Percentiles rank a stretch among this genome's conserved stretches.
Evolutionary conservation across 2,888 invertebrate genomes (phyloP).

Genomic region (Deilephila porcellus): DNA sequence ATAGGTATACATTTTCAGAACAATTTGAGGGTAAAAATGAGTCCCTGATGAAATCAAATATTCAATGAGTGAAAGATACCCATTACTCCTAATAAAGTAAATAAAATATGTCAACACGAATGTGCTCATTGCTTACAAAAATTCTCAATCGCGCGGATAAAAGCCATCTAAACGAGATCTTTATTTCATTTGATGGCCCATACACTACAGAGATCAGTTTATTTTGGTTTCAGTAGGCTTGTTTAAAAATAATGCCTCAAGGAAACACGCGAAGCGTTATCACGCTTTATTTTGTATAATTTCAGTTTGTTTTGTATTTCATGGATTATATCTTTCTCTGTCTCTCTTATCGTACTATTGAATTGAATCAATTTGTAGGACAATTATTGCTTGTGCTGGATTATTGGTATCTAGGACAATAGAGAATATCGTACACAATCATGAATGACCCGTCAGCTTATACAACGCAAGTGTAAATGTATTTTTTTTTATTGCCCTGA

Average conservation of each 20-base stretch:
- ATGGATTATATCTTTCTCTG: neutral
- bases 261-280: slow-evolving; percentile 19
- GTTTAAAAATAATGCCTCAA: neutral
- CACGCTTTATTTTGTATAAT: neutral
- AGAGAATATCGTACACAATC: too few relatives aligned
- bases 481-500: too few relatives aligned
- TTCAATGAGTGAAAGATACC: too few relatives aligned
- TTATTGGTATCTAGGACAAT: too few relatives aligned
- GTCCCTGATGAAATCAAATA: too few relatives aligned
- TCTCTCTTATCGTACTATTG: neutral
- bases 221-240: neutral
- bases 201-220: neutral
- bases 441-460: too few relatives aligned
- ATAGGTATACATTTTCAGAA: too few relatives aligned
- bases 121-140: neutral
- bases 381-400: too few relatives aligned
- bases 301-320: neutral
- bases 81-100: neutral
- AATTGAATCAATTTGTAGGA: too few relatives aligned
- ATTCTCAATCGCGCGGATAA: neutral
- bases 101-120: neutral
- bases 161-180: neutral
- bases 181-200: neutral
- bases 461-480: too few relatives aligned
- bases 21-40: too few relatives aligned